Conservation (phyloP, 2,113 vertebrate species). For the Turnix velox region DNA sequence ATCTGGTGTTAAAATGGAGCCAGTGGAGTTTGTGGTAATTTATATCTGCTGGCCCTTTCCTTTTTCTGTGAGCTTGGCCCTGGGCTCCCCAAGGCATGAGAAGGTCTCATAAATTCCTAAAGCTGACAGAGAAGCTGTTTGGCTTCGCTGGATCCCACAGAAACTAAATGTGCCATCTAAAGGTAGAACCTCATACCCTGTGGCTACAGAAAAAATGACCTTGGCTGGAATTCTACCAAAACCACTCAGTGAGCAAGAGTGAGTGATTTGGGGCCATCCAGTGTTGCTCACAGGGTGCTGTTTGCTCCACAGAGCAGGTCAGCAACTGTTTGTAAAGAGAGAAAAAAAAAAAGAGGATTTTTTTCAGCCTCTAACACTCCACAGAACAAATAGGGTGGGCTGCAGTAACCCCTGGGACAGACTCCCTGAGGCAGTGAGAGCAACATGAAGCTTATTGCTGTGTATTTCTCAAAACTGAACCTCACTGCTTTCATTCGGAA, state of each 20-base stretch:
- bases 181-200: not conserved
- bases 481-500: not conserved
- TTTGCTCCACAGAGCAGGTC: not conserved
- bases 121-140: not conserved
- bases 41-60: not conserved
- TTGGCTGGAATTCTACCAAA: not conserved
- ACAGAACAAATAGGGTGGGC: not conserved
- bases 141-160: not conserved
- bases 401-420: not conserved
- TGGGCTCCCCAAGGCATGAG: not conserved
- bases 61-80: not conserved
- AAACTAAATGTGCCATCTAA: not conserved
- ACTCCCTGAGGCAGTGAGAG: fast-evolving
- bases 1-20: not conserved
- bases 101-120: not conserved
- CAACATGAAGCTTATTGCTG: fast-evolving
- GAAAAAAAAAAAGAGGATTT: not conserved
- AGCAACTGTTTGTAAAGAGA: not conserved
- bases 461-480: fast-evolving
- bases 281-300: not conserved
- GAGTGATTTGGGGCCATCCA: not conserved
- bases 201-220: not conserved
- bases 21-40: not conserved
- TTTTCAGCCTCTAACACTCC: not conserved
- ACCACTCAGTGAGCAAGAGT: not conserved